Base-by-base conservation (phyloP, 1,140 invertebrate species). In the Leguminivora glycinivorella region DNA sequence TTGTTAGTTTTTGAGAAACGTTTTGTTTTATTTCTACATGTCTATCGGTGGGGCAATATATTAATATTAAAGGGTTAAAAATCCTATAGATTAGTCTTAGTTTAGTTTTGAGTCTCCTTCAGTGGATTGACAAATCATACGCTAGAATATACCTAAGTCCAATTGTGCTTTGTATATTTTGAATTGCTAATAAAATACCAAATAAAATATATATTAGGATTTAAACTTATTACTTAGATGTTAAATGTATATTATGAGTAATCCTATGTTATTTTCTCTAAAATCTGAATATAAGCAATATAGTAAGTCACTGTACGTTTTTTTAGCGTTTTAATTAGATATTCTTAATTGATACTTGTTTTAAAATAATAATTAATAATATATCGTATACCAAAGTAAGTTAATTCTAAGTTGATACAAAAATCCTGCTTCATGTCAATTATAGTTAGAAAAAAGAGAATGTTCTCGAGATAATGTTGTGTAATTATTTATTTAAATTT, bases 61-160 rank as follows among this genome's bases (percentile, higher is more conserved):
- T 75, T 67, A 43, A 75, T 12, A 77, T 73, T 56, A 68, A 70
- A 78, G 85, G 79, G 88, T 90, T 90, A 72, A 73, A 78, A 90
- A 90, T 85, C 84, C 88, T 74, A 24, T 77, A 72, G 38, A 56
- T 56, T 89, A 83, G 74, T 52, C 71, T 76, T 82, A 79, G 69
- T 77, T 81, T 76, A 75, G 73, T 40, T 70, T 81, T 74, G 75
- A 75, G 85, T 88, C 82, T 85, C 85, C 84, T 71, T 26, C 19
- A 66, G 67, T 70, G 87, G 87, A 88, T 85, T 40, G 85, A 89
- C 83, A 74, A 82, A 85, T 88, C 89, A 91, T 91, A 89, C 85
- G 89, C 89, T 91, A 91, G 89, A 89, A 87, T 88, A 88, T 86
- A 89, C 89, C 89, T 91, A 91, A 91, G 89, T 88, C 79, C 79